A percentile compares a stretch with the other conserved stretches of the same genome.
Evolutionary conservation across 1,140 invertebrate genomes (phyloP).

Genomic region (Daktulosphaira vitifoliae): DNA sequence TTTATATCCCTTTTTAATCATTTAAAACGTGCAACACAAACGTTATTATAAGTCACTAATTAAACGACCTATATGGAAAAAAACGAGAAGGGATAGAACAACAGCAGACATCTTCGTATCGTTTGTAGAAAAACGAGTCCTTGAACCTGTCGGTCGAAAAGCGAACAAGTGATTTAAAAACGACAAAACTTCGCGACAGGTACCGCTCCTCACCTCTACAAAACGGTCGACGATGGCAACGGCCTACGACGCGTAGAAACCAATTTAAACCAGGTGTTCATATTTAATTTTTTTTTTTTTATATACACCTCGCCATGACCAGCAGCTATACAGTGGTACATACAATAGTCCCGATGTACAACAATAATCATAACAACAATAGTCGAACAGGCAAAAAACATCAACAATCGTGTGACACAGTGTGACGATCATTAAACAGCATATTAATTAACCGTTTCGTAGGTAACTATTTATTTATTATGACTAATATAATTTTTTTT

Average conservation of each 20-base stretch:
- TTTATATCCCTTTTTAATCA: too few species aligned
- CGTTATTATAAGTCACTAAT: too few species aligned
- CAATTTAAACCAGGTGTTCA: slow-evolving; percentile 33
- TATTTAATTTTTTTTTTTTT: not conserved
- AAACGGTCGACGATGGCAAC: too few species aligned
- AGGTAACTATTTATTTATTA: too few species aligned
- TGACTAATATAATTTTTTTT: too few species aligned
- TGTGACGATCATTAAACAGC: slow-evolving; percentile 26
- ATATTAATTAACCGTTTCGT: slow-evolving; percentile 21
- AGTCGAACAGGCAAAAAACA: slow-evolving; percentile 4
- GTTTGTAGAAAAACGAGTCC: too few species aligned
- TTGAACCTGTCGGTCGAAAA: slow-evolving; percentile 23
- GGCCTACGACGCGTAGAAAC: slow-evolving; percentile 6
- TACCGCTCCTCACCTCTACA: not conserved
- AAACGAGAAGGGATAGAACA: too few species aligned
- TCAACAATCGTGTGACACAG: not conserved
- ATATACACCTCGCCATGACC: slow-evolving; percentile 10
- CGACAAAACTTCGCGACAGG: slow-evolving; percentile 26
- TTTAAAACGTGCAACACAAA: too few species aligned
- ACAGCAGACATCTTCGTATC: too few species aligned
- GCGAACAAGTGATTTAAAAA: slow-evolving; percentile 18
- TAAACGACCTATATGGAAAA: too few species aligned
- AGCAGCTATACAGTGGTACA: not conserved
- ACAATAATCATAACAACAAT: not conserved
- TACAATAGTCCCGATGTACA: slow-evolving; percentile 9